A percentile compares a stretch with the other conserved stretches of the same genome.
Evolutionary conservation across 1,140 invertebrate species (phyloP).

Genomic region (Coenobita brevimanus): DNA sequence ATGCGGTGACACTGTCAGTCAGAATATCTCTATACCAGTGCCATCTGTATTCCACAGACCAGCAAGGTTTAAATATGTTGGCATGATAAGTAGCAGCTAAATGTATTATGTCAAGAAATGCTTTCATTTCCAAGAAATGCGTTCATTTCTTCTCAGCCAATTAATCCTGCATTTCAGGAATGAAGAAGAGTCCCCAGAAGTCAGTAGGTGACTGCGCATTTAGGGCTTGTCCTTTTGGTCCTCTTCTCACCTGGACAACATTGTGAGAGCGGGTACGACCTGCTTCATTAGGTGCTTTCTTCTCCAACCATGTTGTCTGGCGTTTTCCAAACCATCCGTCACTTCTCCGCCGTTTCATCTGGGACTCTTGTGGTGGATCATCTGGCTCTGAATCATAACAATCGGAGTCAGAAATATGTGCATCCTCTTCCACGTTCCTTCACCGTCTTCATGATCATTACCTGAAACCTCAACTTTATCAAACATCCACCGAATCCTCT

Average conservation of each 20-base stretch:
- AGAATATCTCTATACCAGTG: too few relatives aligned
- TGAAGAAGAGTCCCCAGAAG: slow-evolving; percentile 38
- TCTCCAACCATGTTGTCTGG: slow-evolving; percentile 51
- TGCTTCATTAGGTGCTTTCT: slow-evolving; percentile 34
- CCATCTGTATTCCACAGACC: too few relatives aligned
- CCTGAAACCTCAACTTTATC: neutral
- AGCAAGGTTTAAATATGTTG: slow-evolving; percentile 24
- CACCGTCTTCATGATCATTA: neutral
- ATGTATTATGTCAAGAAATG: slow-evolving; percentile 21
- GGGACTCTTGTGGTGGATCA: neutral
- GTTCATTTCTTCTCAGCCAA: slow-evolving; percentile 40
- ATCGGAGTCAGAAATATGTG: too few relatives aligned
- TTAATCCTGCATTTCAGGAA: slow-evolving; percentile 21
- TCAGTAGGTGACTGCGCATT: slow-evolving; percentile 35
- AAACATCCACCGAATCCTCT: neutral
- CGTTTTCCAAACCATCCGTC: slow-evolving; percentile 48
- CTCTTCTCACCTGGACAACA: too few relatives aligned
- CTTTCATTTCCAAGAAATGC: slow-evolving; percentile 36
- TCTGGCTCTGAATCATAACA: too few relatives aligned
- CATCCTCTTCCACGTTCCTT: neutral
- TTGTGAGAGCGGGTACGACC: slow-evolving; percentile 44
- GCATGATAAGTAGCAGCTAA: slow-evolving; percentile 28
- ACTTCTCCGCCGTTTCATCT: neutral
- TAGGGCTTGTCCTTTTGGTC: slow-evolving; percentile 45
- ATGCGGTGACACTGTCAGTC: slow-evolving; percentile 43